Base-by-base conservation (phyloP, 1,140 invertebrate species). In the Cyrtorhinus lividipennis region DNA sequence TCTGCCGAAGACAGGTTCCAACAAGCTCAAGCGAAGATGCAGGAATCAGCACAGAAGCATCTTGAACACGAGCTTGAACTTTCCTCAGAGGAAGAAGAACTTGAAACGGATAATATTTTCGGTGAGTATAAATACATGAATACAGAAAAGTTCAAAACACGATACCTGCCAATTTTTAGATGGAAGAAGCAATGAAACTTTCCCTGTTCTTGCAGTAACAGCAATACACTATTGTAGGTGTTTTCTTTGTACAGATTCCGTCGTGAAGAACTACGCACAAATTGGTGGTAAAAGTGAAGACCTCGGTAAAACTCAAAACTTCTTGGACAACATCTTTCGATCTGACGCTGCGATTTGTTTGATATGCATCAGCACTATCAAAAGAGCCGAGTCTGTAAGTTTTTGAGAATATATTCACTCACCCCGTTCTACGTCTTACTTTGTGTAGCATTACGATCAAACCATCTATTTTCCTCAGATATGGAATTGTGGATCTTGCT, bases 291-390 rank as follows among this genome's bases (percentile, higher is more conserved):
- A 73, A 66, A 70, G 67, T 44, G 74, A 73, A 23, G 75, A 81
- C 70, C 69, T 78, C 1, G 75, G 76, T 58, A 78, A 80, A 73
- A 87, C 85, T 2, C 77, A 83, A 63, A 81, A 82, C 18, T 83
- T 86, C 71, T 71, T 92, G 27, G 81, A 86, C 69, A 86, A 90
- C 71, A 77, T 81, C 0, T 80, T 91, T 66, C 82, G 85, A 70
- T 83, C 85, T 46, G 86, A 88, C 2, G 80, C 87, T 26, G 83
- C 84, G 1, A 86, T 88, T 38, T 96, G 93, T 72, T 78, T 96
- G 2, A 89, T 97, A 69, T 97, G 93, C 69, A 95, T 96, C 73
- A 89, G 85, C 56, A 84, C 86, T 66, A 82, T 96, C 0, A 92
- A 89, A 72, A 82, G 87, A 68, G 78, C 75, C 61, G 87, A 95